Conservation (phyloP, 1,140 invertebrate genomes). For the Philaenus spumarius region DNA sequence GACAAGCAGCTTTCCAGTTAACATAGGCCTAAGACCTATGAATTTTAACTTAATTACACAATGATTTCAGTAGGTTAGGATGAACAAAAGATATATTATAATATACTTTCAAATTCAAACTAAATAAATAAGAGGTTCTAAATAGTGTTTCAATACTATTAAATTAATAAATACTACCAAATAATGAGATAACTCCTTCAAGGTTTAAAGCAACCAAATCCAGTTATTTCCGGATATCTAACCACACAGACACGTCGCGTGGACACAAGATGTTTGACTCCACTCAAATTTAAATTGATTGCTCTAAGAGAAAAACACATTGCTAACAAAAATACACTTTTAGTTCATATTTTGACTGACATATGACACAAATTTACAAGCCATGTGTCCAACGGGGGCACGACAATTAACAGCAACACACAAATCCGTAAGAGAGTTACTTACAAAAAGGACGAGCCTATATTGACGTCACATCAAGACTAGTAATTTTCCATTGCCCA, state of each 20-base stretch:
- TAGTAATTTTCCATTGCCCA: constrained; percentile 1
- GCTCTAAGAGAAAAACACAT: constrained; percentile 14
- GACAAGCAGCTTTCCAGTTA: neutral
- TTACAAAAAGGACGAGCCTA: constrained; percentile 11
- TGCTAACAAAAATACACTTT: constrained; percentile 4
- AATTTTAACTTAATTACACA: neutral
- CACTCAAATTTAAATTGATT: constrained; percentile 12
- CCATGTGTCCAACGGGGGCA: constrained; percentile 10
- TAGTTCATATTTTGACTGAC: neutral
- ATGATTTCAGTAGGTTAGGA: neutral
- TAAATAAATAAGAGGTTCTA: neutral
- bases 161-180: constrained; percentile 1
- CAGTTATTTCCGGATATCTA: constrained; percentile 29
- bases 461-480: constrained; percentile 14
- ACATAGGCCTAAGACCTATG: neutral
- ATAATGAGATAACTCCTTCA: neutral
- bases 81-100: neutral
- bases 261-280: neutral
- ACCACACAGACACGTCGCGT: constrained; percentile 22
- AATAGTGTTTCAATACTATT: neutral
- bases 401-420: constrained; percentile 3
- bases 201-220: constrained; percentile 17
- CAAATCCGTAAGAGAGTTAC: constrained; percentile 4
- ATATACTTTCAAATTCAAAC: neutral
- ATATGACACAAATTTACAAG: constrained; percentile 7